phyloP scores from a whole-genome alignment of 2,797 vertebrate species.

The Cyclura pinguis region DNA sequence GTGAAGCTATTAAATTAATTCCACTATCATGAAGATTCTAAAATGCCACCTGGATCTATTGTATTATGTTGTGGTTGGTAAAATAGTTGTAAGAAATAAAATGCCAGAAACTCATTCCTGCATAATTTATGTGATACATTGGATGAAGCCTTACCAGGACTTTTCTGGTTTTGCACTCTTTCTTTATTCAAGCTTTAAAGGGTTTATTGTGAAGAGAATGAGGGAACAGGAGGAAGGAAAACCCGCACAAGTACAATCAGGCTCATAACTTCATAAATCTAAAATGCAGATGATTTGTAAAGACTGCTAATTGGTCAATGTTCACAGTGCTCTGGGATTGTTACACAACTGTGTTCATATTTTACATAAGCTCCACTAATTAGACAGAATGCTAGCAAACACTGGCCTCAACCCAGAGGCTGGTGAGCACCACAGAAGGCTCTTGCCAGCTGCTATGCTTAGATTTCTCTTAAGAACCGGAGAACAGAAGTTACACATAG shows the following conservation, averaged over 20 bases:
- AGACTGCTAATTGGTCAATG: conserved; percentile 66
- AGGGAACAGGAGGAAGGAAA: conserved; percentile 38
- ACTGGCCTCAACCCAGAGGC: conserved; percentile 28
- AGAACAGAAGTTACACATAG: not conserved
- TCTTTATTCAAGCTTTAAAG: conserved; percentile 51
- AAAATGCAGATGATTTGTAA: conserved; percentile 70
- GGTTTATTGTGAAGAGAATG: conserved; percentile 60
- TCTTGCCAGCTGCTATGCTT: conserved; percentile 5
- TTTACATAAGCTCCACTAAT: conserved; percentile 66
- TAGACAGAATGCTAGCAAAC: conserved; percentile 40
- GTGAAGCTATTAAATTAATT: conserved; percentile 70
- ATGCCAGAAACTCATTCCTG: conserved; percentile 69
- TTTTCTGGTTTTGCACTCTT: conserved; percentile 61
- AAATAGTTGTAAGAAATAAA: conserved; percentile 75
- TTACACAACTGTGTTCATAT: conserved; percentile 72
- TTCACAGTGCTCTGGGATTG: conserved; percentile 56
- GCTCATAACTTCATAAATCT: conserved; percentile 62
- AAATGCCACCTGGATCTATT: conserved; percentile 75
- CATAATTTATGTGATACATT: conserved; percentile 69
- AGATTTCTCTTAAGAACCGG: not conserved
- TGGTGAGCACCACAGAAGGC: not conserved
- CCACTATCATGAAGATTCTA: conserved; percentile 69
- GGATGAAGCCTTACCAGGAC: conserved; percentile 43
- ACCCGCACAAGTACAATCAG: conserved; percentile 36
- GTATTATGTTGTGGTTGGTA: conserved; percentile 70